Base-by-base conservation (phyloP, 2,888 invertebrate genomes). In the Cosmia trapezina region DNA sequence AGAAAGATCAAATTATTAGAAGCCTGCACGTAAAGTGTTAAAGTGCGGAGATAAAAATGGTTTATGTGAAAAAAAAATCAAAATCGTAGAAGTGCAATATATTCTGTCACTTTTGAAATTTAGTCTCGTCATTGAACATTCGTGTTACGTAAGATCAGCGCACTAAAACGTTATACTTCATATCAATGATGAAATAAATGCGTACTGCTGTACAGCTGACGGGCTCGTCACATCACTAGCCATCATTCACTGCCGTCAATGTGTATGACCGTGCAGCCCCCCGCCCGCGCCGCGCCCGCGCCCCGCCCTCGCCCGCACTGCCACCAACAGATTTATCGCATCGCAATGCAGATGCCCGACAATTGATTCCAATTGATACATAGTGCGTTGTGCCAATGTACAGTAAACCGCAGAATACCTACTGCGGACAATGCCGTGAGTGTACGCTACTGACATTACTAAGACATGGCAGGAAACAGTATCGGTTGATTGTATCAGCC, bases 311-410 rank as follows among this genome's bases (percentile, higher is more conserved):
- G 22, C 8, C 56, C 57, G 54, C 45, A 56, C 73, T 73, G 51
- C 76, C 68, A 72, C 77, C 70, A 71, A 73, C 83, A 85, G 89
- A 90, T 89, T 89, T 89, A 90, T 89, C 76, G 84, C 86, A 83
- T 87, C 90, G 91, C 90, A 90, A 84, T 90, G 89, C 90, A 87
- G 89, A 87, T 85, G 85, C 76, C 59, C 80, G 75, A 78, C 87
- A 83, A 89, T 89, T 90, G 90, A 90, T 89, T 88, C 84, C 85
- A 76, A 87, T 86, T 86, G 86, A 87, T 88, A 86, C 80, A 71
- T 69, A 76, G 75, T 76, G 70, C 64, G 54, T 80, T 68, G 51
- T 56, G 59, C 51, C 59, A 37, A 1, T 60, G 11, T 5, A 28
- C 11, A 61, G 9, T n/a, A 12, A 59, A 47, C 12, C 12, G 6